These are phyloP conservation scores for Heliconius melpomene DNA, from an alignment of 1,140 invertebrate genomes.

Conservation along the genomic window DNA sequence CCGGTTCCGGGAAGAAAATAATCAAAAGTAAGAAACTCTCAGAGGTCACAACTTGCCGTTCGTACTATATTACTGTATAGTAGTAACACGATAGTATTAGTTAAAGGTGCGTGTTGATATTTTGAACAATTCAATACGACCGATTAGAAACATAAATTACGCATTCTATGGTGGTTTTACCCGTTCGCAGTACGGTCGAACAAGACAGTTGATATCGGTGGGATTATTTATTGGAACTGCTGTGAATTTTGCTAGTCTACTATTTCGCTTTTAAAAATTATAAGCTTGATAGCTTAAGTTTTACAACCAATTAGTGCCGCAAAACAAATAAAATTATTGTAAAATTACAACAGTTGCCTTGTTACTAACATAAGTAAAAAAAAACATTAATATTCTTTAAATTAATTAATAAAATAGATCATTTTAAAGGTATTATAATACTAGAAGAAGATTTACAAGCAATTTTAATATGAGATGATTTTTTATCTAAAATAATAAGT, in stretches of 20 bases:
- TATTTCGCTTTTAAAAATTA: constrained; percentile 1
- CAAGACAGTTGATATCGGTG: constrained; percentile 16
- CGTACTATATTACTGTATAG: neutral
- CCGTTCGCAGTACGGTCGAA: constrained; percentile 14
- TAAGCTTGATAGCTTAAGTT: neutral
- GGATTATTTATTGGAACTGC: constrained; percentile 30
- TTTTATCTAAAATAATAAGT: no score
- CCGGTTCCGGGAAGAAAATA: no score
- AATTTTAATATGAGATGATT: no score
- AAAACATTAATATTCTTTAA: no score
- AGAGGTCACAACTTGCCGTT: no score
- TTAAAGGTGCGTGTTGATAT: constrained; percentile 44
- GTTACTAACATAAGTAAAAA: no score
- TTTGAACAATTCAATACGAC: constrained; percentile 45
- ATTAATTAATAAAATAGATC: no score
- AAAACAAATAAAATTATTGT: neutral
- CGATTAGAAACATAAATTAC: constrained; percentile 41
- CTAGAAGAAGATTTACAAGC: no score
- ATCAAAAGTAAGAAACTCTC: no score
- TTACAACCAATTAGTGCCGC: neutral
- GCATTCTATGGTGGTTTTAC: constrained; percentile 30
- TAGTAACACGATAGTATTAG: constrained; percentile 36
- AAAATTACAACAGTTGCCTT: no score
- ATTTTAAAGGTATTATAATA: no score
- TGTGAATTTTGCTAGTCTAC: neutral